A percentile compares a stretch with the other conserved stretches of the same genome.
Evolutionary conservation across 2,113 vertebrate genomes (phyloP).

Genomic region (Megaptera novaeangliae): DNA sequence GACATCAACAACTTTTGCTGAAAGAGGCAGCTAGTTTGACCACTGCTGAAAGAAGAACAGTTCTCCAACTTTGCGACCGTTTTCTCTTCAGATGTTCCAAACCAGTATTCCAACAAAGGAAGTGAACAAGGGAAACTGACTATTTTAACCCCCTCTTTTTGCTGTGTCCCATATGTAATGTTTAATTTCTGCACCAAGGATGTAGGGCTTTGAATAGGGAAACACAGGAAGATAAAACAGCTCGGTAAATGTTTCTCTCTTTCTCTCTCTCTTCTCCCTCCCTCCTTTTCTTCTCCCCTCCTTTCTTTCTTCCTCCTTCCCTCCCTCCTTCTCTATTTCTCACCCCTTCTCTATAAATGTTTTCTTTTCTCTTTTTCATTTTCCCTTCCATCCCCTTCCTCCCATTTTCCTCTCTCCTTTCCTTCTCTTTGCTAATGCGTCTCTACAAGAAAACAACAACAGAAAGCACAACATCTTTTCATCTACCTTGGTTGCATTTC

Average conservation of each 20-base stretch:
- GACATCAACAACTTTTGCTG: conserved; percentile 33
- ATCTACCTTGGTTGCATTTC: conserved; percentile 48
- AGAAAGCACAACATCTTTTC: background rate
- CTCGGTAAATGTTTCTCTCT: background rate
- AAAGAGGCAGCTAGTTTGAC: accelerated
- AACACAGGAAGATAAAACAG: conserved; percentile 47
- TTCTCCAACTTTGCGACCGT: conserved; percentile 26
- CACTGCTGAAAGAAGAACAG: background rate
- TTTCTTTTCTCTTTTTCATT: background rate
- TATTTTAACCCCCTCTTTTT: background rate
- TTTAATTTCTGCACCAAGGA: conserved; percentile 71
- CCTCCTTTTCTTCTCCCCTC: accelerated
- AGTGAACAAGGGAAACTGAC: conserved; percentile 73
- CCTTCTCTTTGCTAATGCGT: background rate
- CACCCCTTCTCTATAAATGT: background rate
- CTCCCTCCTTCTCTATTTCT: accelerated
- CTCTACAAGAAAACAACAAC: background rate
- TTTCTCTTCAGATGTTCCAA: conserved; percentile 69
- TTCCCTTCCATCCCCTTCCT: background rate
- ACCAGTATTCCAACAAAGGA: conserved; percentile 68
- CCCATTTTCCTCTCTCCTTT: too few species aligned
- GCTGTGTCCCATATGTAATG: conserved; percentile 60
- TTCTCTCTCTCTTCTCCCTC: background rate
- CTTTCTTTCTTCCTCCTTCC: too few species aligned
- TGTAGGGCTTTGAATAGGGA: conserved; percentile 60